Conservation (phyloP, 2,113 vertebrate genomes). For the Malaclemys terrapin region DNA sequence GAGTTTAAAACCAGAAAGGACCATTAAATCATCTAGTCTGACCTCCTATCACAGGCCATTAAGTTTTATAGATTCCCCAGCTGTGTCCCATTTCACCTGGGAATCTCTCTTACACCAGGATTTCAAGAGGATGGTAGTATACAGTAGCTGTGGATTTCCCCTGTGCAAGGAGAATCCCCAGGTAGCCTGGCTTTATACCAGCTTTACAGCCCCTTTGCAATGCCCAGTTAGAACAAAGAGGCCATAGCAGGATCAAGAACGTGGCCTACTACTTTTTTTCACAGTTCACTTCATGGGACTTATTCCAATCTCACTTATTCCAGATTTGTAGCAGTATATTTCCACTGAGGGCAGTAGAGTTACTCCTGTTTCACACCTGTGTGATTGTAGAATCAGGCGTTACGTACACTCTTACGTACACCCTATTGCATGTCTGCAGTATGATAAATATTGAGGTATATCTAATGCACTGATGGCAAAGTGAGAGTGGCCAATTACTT, state of each 20-base stretch:
- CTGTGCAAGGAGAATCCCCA: neutral
- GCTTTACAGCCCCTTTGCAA: neutral
- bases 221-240: neutral
- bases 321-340: neutral
- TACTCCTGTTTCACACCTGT: neutral
- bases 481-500: neutral
- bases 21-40: neutral
- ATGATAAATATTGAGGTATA: neutral
- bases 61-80: neutral
- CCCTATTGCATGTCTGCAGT: neutral
- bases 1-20: neutral
- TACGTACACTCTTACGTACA: neutral
- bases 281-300: neutral
- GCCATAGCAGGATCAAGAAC: neutral
- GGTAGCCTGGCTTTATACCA: neutral
- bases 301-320: neutral
- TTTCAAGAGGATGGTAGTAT: neutral
- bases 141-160: neutral
- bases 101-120: neutral
- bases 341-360: neutral
- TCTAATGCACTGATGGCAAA: neutral
- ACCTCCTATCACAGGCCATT: neutral
- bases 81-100: neutral
- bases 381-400: neutral
- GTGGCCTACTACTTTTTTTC: neutral